phyloP scores from a whole-genome alignment of 2,797 vertebrate genomes.

The Hypotaenidia okinawae region DNA sequence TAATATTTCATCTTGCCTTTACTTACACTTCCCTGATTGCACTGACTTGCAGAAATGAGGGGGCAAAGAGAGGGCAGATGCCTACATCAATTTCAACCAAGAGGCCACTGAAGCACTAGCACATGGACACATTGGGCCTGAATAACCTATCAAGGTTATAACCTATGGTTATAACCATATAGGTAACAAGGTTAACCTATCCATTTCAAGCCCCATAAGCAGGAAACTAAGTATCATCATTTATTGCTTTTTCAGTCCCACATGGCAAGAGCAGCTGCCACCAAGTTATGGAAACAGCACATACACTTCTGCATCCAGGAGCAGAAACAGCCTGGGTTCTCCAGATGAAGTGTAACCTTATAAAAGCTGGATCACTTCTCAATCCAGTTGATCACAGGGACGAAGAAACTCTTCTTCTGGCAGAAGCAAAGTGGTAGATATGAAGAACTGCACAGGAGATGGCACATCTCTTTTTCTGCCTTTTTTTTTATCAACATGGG shows the following conservation, averaged over 20 bases:
- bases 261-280: rapidly evolving
- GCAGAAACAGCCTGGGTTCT: background rate
- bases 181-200: no score
- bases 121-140: background rate
- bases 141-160: background rate
- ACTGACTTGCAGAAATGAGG: background rate
- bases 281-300: background rate
- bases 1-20: slow-evolving; percentile 34
- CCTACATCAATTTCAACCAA: background rate
- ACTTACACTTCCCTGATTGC: background rate
- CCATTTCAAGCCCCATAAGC: background rate
- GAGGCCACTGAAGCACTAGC: background rate
- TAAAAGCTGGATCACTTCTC: background rate
- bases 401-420: background rate
- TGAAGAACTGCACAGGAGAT: background rate
- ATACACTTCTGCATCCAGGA: background rate
- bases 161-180: background rate
- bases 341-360: background rate
- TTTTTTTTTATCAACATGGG: background rate
- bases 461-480: background rate
- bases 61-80: background rate
- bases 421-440: background rate
- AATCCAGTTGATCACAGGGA: background rate
- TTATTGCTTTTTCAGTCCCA: background rate
- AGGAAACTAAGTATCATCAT: background rate